A percentile compares a stretch with the other conserved stretches of the same genome.
phyloP scores from a whole-genome alignment of 2,113 vertebrate species.

The Paratilapia polleni region DNA sequence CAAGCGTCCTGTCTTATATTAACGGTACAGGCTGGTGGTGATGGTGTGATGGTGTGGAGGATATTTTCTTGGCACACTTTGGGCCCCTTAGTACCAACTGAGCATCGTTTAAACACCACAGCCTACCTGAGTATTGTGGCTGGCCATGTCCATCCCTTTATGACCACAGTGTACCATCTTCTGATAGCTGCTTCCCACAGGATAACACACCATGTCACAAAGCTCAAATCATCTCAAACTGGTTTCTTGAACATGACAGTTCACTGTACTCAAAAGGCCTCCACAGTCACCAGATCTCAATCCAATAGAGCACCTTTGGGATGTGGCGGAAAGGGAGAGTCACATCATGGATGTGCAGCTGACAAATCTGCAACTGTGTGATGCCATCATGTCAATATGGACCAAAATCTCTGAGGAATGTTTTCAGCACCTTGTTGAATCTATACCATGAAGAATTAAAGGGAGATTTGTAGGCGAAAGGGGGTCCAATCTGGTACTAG shows the following conservation, averaged over 20 bases:
- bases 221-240: neutral
- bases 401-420: neutral
- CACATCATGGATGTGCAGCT: neutral
- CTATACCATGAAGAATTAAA: neutral
- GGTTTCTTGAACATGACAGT: neutral
- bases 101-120: too few relatives aligned
- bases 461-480: neutral
- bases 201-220: neutral
- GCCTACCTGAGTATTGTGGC: too few relatives aligned
- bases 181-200: neutral
- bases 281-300: neutral
- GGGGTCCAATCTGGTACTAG: neutral
- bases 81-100: neutral
- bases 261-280: neutral
- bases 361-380: neutral
- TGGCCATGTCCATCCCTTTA: too few relatives aligned
- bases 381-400: neutral
- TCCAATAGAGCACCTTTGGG: neutral
- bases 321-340: neutral
- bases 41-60: neutral
- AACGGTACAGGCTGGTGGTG: neutral
- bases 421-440: neutral
- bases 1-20: neutral
- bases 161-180: neutral
- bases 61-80: neutral